Percentiles rank a stretch among this genome's conserved stretches.
Evolutionary conservation across 2,888 invertebrate species (phyloP).

Genomic region (Pomacea canaliculata): DNA sequence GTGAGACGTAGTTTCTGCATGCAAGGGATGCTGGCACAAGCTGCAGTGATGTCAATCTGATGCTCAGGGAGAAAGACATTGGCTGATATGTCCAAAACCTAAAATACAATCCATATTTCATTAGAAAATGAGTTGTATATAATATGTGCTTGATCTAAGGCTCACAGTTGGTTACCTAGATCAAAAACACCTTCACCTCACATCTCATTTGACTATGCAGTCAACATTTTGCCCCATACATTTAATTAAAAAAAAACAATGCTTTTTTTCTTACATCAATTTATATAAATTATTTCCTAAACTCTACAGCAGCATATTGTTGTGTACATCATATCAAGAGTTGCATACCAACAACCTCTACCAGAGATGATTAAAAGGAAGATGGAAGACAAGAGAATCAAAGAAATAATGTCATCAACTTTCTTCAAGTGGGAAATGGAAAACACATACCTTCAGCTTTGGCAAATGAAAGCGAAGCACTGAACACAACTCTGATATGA

Average conservation of each 20-base stretch:
- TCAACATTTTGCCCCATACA: too few relatives aligned
- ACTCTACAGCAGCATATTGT: too few relatives aligned
- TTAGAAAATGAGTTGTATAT: background rate
- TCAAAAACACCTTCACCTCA: too few relatives aligned
- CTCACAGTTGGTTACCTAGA: background rate
- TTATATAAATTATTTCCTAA: too few relatives aligned
- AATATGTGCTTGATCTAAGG: background rate
- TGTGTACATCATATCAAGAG: too few relatives aligned
- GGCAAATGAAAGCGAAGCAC: constrained; percentile 35
- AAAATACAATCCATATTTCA: background rate
- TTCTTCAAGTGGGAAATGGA: background rate
- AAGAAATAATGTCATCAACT: background rate
- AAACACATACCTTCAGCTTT: constrained; percentile 33
- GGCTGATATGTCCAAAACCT: constrained; percentile 6
- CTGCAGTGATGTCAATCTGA: constrained; percentile 5
- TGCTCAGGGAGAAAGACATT: constrained; percentile 4
- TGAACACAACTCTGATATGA: constrained; percentile 45
- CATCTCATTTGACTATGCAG: too few relatives aligned
- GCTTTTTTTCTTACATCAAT: too few relatives aligned
- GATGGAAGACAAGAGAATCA: background rate
- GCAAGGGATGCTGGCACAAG: constrained; percentile 1
- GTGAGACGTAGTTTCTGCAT: constrained; percentile 7
- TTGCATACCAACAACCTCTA: too few relatives aligned
- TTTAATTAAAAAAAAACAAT: too few relatives aligned
- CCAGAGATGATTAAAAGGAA: too few relatives aligned